These are phyloP conservation scores for Tinamus major DNA, from an alignment of 2,797 vertebrate genomes.

Conservation along the genomic window DNA sequence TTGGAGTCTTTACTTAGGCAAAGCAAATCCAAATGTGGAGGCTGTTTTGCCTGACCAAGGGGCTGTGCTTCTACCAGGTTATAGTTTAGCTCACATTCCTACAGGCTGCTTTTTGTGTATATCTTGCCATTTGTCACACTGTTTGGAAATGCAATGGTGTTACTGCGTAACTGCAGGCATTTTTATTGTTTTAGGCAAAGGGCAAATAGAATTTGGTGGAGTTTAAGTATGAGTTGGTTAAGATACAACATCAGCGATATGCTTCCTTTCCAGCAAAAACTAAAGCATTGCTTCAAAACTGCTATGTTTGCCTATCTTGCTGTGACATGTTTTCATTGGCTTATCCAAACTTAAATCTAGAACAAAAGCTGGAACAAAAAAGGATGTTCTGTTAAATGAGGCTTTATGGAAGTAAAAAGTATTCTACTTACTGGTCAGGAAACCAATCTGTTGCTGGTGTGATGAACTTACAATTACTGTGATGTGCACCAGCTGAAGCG, in stretches of 20 bases:
- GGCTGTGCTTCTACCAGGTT: background rate
- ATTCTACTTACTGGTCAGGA: background rate
- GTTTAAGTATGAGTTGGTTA: background rate
- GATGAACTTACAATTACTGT: background rate
- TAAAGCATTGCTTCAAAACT: background rate
- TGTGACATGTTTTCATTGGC: conserved; percentile 1
- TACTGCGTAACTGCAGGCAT: background rate
- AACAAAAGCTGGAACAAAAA: conserved; percentile 18
- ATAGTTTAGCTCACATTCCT: background rate
- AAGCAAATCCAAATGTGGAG: accelerated
- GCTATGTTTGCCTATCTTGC: background rate
- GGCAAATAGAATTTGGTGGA: background rate
- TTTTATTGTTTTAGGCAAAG: background rate
- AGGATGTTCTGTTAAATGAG: conserved; percentile 36
- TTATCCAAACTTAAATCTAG: conserved; percentile 16
- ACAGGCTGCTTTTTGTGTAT: background rate
- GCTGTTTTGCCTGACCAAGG: background rate
- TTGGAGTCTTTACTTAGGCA: background rate
- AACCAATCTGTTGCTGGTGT: background rate
- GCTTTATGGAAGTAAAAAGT: conserved; percentile 35
- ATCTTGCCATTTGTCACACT: background rate
- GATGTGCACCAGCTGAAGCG: background rate
- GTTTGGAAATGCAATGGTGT: background rate
- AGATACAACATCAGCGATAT: background rate
- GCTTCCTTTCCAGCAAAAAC: conserved; percentile 11